Evolutionary conservation across 2,113 vertebrate genomes (phyloP).

Genomic region (Ardeotis arabs): DNA sequence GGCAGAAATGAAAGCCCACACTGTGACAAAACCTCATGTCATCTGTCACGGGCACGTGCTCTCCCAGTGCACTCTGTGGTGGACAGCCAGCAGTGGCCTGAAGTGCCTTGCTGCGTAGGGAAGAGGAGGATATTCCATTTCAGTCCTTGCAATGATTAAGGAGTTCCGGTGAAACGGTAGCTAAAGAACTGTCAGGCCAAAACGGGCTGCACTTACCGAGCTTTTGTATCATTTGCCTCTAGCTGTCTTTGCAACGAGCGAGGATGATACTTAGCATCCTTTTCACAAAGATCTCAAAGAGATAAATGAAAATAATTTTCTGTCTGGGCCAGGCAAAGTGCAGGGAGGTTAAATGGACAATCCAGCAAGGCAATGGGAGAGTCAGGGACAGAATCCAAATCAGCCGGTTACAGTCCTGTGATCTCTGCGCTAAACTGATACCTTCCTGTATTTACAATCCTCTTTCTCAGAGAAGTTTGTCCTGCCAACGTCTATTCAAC

Average conservation of each 20-base stretch:
- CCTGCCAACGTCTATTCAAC: neutral
- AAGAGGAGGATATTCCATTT: neutral
- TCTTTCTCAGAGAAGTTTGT: neutral
- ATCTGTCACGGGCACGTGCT: neutral
- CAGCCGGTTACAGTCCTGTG: neutral
- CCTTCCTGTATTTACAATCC: neutral
- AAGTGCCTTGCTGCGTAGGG: neutral
- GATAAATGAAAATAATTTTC: neutral
- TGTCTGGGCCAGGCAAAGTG: neutral
- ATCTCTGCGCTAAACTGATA: neutral
- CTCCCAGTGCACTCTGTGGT: neutral
- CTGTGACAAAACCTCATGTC: neutral
- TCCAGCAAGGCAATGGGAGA: neutral
- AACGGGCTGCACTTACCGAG: neutral
- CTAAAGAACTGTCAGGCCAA: neutral
- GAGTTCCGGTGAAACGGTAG: neutral
- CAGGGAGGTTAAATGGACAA: neutral
- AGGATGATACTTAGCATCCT: neutral
- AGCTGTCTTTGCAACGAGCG: neutral
- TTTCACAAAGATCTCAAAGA: conserved; percentile 3
- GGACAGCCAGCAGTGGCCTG: neutral
- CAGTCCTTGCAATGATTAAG: neutral
- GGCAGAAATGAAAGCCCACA: neutral
- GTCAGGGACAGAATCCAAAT: neutral
- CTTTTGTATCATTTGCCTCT: neutral